Evolutionary conservation across 2,888 invertebrate genomes (phyloP), one percentile per base, ranked within the genome.

Genomic region (Synergus laeviventris): DNA sequence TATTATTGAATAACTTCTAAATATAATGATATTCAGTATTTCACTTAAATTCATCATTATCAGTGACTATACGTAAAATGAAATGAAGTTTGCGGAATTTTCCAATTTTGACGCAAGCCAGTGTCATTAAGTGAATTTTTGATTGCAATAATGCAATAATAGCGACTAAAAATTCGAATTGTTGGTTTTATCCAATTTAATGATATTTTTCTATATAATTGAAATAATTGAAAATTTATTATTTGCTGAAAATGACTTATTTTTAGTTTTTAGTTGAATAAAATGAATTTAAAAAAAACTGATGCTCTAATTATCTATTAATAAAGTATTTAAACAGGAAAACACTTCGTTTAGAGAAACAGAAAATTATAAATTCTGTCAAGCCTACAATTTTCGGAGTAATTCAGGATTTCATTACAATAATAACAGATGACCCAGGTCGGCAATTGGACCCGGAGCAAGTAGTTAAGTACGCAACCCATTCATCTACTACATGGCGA

Each of bases 361-460:
- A 45, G 18, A 21, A 21, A 66, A 45, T 21, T 16, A 66, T 42
- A 16, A 24, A 14, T 24, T 8, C 45, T 66, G 49, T 66, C 66
- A 66, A 49, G 45, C 45, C 14, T 64, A 66, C 45, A 66, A 66
- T 66, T 66, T 66, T 24, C 45, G 45, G n/a, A 8, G 24, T 66
- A 66, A 66, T 66, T 66, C n/a, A 16, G 66, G 16, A 66, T 66
- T 66, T 66, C 66, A 66, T 66, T 66, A 45, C 66, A 66, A 66
- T 66, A 66, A 66, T 66, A 66, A 66, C 42, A 42, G 45, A 66
- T 66, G 66, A 66, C 66, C 66, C 66, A 45, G 66, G 45, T 45
- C 66, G 66, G 66, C 66, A 66, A 66, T 66, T 66, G 66, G 24
- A 66, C 66, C 45, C 66, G 45, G 45, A 66, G 42, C 66, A 42